Base-by-base conservation (phyloP, 2,797 vertebrate species). In the Dryobates pubescens region DNA sequence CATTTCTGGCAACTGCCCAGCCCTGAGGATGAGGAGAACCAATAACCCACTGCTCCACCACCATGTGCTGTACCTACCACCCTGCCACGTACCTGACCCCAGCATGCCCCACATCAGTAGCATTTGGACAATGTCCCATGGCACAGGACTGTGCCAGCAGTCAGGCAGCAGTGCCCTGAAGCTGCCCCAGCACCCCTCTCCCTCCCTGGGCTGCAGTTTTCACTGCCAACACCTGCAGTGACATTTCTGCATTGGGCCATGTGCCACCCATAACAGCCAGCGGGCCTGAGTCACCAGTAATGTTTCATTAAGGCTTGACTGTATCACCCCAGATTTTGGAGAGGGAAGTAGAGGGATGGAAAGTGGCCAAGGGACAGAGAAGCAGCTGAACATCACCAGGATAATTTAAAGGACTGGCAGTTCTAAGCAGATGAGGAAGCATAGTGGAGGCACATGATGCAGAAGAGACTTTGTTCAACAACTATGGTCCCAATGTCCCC, bases 181-280 rank as follows among this genome's bases (percentile, higher is more conserved):
- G 68, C 85, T 90, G 79, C n/a, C 62, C 59, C 3, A 3, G 59
- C 62, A 53, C 29, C 22, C 30, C 43, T 27, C 41, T 80, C 41
- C 24, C 58, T 70, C 29, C 71, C 18, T 0, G 2, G 62, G 51
- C 81, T 18, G 2, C 3, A 0, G 5, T 34, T 62, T 67, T 84
- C 61, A 6, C 5, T 36, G 47, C 67, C 24, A 84, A 83, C 73
- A 65, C 29, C 23, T 15, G 3, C 67, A 15, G 29, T 9, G 62
- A 63, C 91, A 47, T 63, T 51, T 86, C 45, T 64, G 83, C 8
- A 2, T 82, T 47, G 93, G 81, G 91, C 82, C 14, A 3, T 9
- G 73, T 80, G 95, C 92, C 88, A 75, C 57, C 13, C 41, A 20
- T 17, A 67, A 8, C 69, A 92, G 73, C 61, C 89, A 45, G 67